Evolutionary conservation across 2,888 invertebrate species (phyloP), one percentile per base, ranked within the genome.

Genomic region (Drosophila monieri): DNA sequence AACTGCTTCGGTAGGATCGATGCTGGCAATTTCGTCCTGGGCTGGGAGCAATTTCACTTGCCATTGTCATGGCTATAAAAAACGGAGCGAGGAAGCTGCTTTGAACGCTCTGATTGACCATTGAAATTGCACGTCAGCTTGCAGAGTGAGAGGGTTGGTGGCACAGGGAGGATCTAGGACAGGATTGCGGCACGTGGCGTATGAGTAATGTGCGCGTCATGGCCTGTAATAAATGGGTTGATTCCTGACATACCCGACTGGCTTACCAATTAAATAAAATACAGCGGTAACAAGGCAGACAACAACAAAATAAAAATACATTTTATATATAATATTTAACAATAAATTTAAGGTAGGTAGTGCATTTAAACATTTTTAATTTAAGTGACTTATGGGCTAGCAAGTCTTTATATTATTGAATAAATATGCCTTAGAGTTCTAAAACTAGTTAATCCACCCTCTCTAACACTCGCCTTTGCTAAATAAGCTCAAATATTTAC

Each of bases 101-200:
- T 62, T 72, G 76, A 66, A 54, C 72, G 76, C 58, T 74, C 80
- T 84, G 84, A 84, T 84, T 84, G 84, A 85, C 84, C 84, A 87
- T 85, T 87, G 84, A 87, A 84, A 85, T 74, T 79, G 85, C 78
- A 84, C 73, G 78, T 78, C 86, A 80, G 51, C 73, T 64, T 46
- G 62, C 46, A 43, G 49, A 35, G 27, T 46, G 64, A 46, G 44
- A 46, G 43, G 51, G 49, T 6, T 1, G 9, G 32, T 37, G 55
- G 21, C 1, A 9, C 3, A 27, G 27, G 27, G 27, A 9, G 46
- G 2, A 21, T 12, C 10, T n/a, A 25, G 37, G 4, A 23, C 25
- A 10, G 49, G 53, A 57, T 27, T 21, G 21, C 46, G 21, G 74
- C 80, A 80, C 80, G 74, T 71, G 85, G 73, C 78, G 72, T 75